Percentiles rank a stretch among this genome's conserved stretches.
These are phyloP conservation scores for Nycticebus coucang DNA, from an alignment of 2,113 vertebrate species.

Conservation along the genomic window DNA sequence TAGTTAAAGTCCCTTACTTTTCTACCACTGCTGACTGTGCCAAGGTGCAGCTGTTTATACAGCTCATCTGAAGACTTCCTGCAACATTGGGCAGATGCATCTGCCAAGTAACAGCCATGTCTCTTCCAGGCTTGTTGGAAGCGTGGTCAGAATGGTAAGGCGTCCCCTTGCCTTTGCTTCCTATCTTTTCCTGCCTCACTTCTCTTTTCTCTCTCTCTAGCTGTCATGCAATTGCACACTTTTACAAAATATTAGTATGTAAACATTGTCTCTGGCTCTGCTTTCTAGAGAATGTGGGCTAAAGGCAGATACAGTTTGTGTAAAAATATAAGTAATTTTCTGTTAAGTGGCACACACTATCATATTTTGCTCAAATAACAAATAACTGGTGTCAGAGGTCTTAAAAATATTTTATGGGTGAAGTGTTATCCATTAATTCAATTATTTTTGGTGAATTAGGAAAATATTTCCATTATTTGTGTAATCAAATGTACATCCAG, in stretches of 20 bases:
- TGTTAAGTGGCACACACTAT: background rate
- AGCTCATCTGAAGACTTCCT: background rate
- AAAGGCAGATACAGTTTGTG: background rate
- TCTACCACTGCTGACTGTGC: background rate
- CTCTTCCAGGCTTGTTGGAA: background rate
- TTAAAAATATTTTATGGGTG: conserved; percentile 18
- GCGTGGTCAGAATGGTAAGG: no score
- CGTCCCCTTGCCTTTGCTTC: background rate
- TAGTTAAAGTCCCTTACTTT: background rate
- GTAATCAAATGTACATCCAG: background rate
- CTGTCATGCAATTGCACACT: background rate
- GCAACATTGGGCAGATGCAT: background rate
- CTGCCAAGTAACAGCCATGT: background rate
- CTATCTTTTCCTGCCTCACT: background rate
- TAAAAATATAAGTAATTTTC: conserved; percentile 23
- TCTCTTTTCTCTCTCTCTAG: background rate
- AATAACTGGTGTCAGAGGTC: conserved; percentile 1
- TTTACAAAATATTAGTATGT: background rate
- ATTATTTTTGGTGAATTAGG: background rate
- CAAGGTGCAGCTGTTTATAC: background rate
- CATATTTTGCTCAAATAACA: conserved; percentile 27
- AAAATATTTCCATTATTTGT: conserved; percentile 29
- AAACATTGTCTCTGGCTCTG: background rate
- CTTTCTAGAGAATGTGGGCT: background rate
- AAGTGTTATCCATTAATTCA: background rate